A percentile compares a stretch with the other conserved stretches of the same genome.
These are phyloP conservation scores for Drosophila eohydei DNA, from an alignment of 2,888 invertebrate genomes.

Conservation along the genomic window DNA sequence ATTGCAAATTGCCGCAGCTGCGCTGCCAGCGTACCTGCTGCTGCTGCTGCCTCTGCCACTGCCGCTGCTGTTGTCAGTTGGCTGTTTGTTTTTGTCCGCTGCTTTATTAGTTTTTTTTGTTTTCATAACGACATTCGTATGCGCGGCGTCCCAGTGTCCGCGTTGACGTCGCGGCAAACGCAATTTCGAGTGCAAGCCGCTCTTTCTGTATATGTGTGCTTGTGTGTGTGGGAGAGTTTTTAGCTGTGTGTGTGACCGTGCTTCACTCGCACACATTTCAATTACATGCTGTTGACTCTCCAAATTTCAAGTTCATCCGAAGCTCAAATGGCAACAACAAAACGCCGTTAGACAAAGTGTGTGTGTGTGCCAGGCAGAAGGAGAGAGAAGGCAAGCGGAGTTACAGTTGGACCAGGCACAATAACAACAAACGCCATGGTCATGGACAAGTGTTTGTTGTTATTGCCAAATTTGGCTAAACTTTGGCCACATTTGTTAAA, in stretches of 20 bases:
- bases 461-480: constrained; percentile 32
- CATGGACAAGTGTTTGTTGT: constrained; percentile 17
- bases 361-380: not conserved
- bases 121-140: constrained; percentile 78
- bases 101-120: constrained; percentile 80
- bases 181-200: constrained; percentile 29
- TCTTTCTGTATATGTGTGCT: constrained; percentile 7
- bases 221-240: constrained; percentile 14
- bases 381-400: not conserved
- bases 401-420: constrained; percentile 8
- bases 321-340: constrained; percentile 39
- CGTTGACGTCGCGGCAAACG: constrained; percentile 40
- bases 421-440: constrained; percentile 15
- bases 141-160: constrained; percentile 56
- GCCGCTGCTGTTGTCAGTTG: constrained; percentile 32
- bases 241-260: constrained; percentile 18
- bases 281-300: constrained; percentile 65
- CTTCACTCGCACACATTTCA: constrained; percentile 40
- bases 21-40: constrained; percentile 29
- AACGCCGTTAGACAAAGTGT: not conserved
- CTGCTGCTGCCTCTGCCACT: constrained; percentile 12
- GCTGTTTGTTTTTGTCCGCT: constrained; percentile 72
- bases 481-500: constrained; percentile 17
- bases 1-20: constrained; percentile 64
- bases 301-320: constrained; percentile 79